These are phyloP conservation scores for Hydrophis major DNA, from an alignment of 2,797 vertebrate species.

Conservation along the genomic window DNA sequence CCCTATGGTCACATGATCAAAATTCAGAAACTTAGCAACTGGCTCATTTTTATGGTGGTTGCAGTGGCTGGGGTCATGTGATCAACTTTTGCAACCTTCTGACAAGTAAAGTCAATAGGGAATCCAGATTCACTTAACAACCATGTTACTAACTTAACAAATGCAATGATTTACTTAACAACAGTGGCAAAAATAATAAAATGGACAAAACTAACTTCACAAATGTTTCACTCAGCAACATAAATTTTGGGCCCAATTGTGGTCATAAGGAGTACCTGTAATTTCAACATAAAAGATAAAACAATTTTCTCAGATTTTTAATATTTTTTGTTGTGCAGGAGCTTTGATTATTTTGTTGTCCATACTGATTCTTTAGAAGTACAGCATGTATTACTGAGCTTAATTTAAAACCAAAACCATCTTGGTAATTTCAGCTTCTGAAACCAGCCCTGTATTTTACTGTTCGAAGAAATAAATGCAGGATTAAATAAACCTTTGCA, in stretches of 20 bases:
- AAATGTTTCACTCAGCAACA: too few species aligned
- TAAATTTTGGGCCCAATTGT: too few species aligned
- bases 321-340: not conserved
- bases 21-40: too few species aligned
- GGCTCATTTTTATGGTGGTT: not conserved
- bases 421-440: not conserved
- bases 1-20: too few species aligned
- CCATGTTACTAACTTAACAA: too few species aligned
- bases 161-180: too few species aligned
- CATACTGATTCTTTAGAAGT: not conserved
- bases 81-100: too few species aligned
- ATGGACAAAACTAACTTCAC: too few species aligned
- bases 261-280: not conserved
- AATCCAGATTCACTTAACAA: too few species aligned
- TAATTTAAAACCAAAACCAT: not conserved
- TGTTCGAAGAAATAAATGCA: not conserved
- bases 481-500: not conserved
- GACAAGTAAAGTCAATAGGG: too few species aligned
- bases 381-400: not conserved
- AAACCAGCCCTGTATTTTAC: not conserved
- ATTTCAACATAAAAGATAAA: not conserved
- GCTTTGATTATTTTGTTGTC: not conserved
- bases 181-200: too few species aligned
- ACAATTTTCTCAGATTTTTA: not conserved
- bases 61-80: too few species aligned